Evolutionary conservation across 2,888 invertebrate species (phyloP).

Genomic region (Heliconius erato): DNA sequence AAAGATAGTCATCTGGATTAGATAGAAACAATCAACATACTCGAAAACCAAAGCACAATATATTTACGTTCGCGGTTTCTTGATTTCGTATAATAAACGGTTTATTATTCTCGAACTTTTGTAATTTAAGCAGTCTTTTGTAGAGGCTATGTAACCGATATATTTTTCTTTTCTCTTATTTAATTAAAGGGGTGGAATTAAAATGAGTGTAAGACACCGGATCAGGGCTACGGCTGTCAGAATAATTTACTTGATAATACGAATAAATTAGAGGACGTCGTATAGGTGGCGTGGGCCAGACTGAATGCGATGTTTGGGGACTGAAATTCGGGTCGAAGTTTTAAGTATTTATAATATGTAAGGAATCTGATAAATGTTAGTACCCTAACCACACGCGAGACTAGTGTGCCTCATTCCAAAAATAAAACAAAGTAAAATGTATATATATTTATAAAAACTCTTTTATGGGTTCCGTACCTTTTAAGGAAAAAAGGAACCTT

Average conservation of each 20-base stretch:
- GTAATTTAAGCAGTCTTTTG: conserved; percentile 27
- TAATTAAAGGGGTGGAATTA: conserved; percentile 28
- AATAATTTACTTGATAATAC: not conserved
- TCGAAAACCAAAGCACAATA: not conserved
- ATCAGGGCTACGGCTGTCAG: not conserved
- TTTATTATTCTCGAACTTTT: conserved; percentile 23
- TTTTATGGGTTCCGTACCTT: no score
- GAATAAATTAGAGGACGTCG: not conserved
- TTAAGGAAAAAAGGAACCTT: not conserved
- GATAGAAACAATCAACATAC: not conserved
- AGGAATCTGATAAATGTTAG: no score
- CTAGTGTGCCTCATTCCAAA: no score
- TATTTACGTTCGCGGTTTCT: not conserved
- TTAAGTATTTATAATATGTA: no score
- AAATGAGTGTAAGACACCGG: conserved; percentile 19
- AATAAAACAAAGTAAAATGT: no score
- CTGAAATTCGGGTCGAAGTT: no score
- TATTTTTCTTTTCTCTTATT: conserved; percentile 24
- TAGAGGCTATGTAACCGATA: conserved; percentile 17
- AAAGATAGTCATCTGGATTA: not conserved
- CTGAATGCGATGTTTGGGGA: no score
- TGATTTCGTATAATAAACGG: conserved; percentile 17
- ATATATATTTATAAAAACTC: no score
- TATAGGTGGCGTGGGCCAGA: not conserved
- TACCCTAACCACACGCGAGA: no score